Base-by-base conservation (phyloP, 2,797 vertebrate genomes). In the Semaprochilodus insignis region DNA sequence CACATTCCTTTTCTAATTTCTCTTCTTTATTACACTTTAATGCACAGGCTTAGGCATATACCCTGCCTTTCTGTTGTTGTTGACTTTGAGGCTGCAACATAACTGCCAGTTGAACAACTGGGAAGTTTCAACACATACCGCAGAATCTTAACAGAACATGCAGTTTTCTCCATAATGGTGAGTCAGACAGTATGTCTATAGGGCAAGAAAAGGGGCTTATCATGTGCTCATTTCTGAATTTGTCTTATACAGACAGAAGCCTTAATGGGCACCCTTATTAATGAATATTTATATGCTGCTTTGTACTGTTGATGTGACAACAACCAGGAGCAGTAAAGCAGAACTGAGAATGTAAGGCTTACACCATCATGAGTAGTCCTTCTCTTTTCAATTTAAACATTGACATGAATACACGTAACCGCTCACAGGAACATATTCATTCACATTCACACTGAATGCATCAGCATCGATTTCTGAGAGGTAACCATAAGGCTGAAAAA, bases 101-200 rank as follows among this genome's bases (percentile, higher is more conserved):
- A 34, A 25, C 21, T 7, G n/a, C 13, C 21, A 74, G 16, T 66
- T 19, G 34, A 36, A 19, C 60, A 80, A 52, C 21, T 14, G 21
- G 70, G 15, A 65, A 74, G 44, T 74, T 74, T 74, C 72, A 74
- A 57, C 52, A 74, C 25, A 55, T 19, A 36, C 52, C 8, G 2
- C 72, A 74, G 19, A 34, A 74, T 34, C 52, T 55, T 34, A 74
- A 74, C 72, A 36, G 17, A 55, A 57, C 16, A 57, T 36, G 57
- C 31, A 21, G 27, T 54, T 25, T 27, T 10, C 31, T 31, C 19
- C 17, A 55, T 57, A 54, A 48, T n/a, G 8, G 17, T 14, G 23
- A 19, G n/a, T 40, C 17, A 27, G 10, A 13, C 44, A 10, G 10
- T 2, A 48, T 51, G 15, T 3, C n/a, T 27, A 17, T 72, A 27